phyloP scores from a whole-genome alignment of 1,140 invertebrate species.

The Leptopilina boulardi region DNA sequence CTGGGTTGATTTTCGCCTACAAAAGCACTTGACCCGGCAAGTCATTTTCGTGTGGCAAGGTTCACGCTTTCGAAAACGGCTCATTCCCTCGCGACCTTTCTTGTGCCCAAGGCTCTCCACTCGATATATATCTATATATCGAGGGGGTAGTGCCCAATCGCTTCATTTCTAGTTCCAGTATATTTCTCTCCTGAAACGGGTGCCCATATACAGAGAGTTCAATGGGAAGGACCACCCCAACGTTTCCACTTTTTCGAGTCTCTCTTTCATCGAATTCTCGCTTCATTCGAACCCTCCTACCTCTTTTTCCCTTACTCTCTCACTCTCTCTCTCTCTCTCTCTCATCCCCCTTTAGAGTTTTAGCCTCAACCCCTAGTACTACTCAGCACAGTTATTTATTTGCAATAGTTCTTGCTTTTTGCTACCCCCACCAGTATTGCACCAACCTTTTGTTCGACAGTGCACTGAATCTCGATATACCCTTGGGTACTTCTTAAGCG shows the following conservation, averaged over 20 bases:
- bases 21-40: slow-evolving; percentile 10
- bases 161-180: slow-evolving; percentile 28
- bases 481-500: slow-evolving; percentile 17
- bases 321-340: background rate
- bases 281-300: background rate
- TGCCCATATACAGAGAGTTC: background rate
- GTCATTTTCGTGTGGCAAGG: slow-evolving; percentile 13
- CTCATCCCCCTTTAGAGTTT: background rate
- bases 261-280: slow-evolving; percentile 19
- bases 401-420: slow-evolving; percentile 30
- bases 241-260: slow-evolving; percentile 14
- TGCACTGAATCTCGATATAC: slow-evolving; percentile 1
- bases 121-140: slow-evolving; percentile 33
- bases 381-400: slow-evolving; percentile 24
- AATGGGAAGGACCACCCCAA: background rate
- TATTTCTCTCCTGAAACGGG: background rate
- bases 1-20: slow-evolving; percentile 5
- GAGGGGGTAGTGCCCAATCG: background rate
- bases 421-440: background rate
- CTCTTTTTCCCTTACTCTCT: too few species aligned
- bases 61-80: slow-evolving; percentile 18
- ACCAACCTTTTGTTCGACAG: background rate
- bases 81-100: slow-evolving; percentile 31
- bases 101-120: background rate
- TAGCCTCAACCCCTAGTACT: background rate